Base-by-base conservation (phyloP, 2,888 invertebrate genomes). In the Platycheirus rosarum region DNA sequence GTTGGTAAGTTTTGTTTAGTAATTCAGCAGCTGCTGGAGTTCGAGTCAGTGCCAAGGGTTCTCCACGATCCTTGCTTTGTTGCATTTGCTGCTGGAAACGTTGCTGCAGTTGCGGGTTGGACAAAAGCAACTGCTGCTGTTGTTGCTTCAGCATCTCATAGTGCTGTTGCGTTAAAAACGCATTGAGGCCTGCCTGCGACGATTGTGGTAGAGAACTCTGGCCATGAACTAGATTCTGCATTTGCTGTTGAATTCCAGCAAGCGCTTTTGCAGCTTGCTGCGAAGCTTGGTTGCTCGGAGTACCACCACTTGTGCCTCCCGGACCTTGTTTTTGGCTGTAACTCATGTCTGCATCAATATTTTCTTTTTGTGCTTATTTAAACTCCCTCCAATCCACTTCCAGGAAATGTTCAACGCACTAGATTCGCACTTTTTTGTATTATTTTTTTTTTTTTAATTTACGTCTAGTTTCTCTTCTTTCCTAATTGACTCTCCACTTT, bases 21-120 rank as follows among this genome's bases (percentile, higher is more conserved):
- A 88, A 77, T 4, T 88, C 87, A 78, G 88, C 87, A 71, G 88
- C 87, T 26, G 85, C 91, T 80, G 87, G 89, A 86, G 87, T 87
- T 1, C 88, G 86, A 0, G 88, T 88, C 13, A 88, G 73, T 0
- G 88, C 88, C 9, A 88, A 79, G 0, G 88, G 88, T 46, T 88
- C 88, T 2, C 86, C 85, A 4, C 85, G 85, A 40, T 85, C 86
- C 62, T 86, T 86, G 42, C 85, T 85, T 51, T 87, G 87, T 40
- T 88, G 88, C 49, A 87, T 87, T 63, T 88, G 87, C 48, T 88
- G 87, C 35, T 88, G 87, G n/a, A 86, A 85, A 35, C 87, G 87
- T 29, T 86, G 86, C 20, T 87, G 86, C 35, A 87, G 80, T 55
- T 88, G 88, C 2, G 87, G 86, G 57, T 86, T 86, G 20, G 86